These are phyloP conservation scores for Jordanella pulchra DNA, from an alignment of 2,797 vertebrate genomes.

Conservation along the genomic window DNA sequence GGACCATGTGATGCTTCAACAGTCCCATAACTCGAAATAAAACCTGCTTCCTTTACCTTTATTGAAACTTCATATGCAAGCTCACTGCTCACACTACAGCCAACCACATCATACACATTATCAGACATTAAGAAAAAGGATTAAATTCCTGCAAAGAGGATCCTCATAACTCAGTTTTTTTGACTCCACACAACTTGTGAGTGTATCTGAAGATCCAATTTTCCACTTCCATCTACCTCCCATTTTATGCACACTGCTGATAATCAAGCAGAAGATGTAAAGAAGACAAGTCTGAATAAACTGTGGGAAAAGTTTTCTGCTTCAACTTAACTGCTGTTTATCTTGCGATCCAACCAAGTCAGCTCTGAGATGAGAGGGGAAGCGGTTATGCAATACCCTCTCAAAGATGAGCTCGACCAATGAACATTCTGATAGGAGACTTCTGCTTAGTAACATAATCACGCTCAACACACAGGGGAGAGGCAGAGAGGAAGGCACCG, in stretches of 20 bases:
- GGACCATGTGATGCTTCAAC: slow-evolving; percentile 20
- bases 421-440: slow-evolving; percentile 63
- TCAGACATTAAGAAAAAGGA: slow-evolving; percentile 7
- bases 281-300: slow-evolving; percentile 35
- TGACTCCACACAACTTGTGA: slow-evolving; percentile 17
- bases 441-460: slow-evolving; percentile 79
- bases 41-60: slow-evolving; percentile 7
- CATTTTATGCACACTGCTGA: slow-evolving; percentile 31
- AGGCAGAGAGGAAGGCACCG: slow-evolving; percentile 27
- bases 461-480: slow-evolving; percentile 34
- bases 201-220: slow-evolving; percentile 18
- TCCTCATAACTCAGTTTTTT: slow-evolving; percentile 36
- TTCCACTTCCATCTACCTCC: slow-evolving; percentile 9
- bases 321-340: slow-evolving; percentile 50
- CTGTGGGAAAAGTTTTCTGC: slow-evolving; percentile 36
- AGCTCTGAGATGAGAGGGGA: slow-evolving; percentile 43
- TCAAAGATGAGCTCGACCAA: slow-evolving; percentile 70
- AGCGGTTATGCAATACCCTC: slow-evolving; percentile 66
- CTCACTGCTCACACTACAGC: neutral
- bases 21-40: slow-evolving; percentile 15
- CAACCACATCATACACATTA: slow-evolving; percentile 14
- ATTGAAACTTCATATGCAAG: neutral
- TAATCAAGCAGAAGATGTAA: slow-evolving; percentile 26
- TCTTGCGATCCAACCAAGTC: slow-evolving; percentile 53
- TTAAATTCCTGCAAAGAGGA: slow-evolving; percentile 17